Evolutionary conservation across 1,140 invertebrate species (phyloP), one percentile per base, ranked within the genome.

Genomic region (Rhynchophorus ferrugineus): DNA sequence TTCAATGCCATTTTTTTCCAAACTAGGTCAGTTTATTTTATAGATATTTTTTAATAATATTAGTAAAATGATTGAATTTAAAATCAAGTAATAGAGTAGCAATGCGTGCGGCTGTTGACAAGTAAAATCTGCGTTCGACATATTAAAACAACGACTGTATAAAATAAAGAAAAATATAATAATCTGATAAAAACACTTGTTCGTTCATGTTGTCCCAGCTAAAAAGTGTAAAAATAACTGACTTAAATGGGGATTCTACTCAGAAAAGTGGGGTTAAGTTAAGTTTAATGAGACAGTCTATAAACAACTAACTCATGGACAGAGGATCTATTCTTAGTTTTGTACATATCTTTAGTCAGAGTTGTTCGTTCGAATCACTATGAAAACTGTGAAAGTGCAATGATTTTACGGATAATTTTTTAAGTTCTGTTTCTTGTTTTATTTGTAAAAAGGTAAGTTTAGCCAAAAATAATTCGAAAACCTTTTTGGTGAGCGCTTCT

Each of bases 231-330:
- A 55, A 55, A 55, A 44, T 49, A 49, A 38, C 53, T 44, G 53
- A 55, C 46, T 33, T 49, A 56, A 51, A 56, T 54, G 48, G 54
- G 43, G 43, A 56, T 56, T 35, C 38, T 21, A 41, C 41, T 56
- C 46, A 39, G 13, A 34, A 43, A 64, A 61, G 63, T 59, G 60
- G 63, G 61, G 63, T n/a, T n/a, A n/a, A n/a, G 63, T 61, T 63
- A 58, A 60, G 48, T 60, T 57, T 53, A 51, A 59, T 53, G 54
- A 61, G 59, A 63, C 56, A 61, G 58, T 64, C 63, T 63, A 63
- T 63, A 64, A 63, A 61, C 63, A 64, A 61, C 62, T 60, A 62
- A 64, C 63, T 64, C 63, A 64, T 63, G 61, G 63, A 64, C 63
- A 53, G 55, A 49, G n/a, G 61, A 55, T 61, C 63, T 64, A 64